phyloP scores from a whole-genome alignment of 2,113 vertebrate genomes.

The Notothenia coriiceps region DNA sequence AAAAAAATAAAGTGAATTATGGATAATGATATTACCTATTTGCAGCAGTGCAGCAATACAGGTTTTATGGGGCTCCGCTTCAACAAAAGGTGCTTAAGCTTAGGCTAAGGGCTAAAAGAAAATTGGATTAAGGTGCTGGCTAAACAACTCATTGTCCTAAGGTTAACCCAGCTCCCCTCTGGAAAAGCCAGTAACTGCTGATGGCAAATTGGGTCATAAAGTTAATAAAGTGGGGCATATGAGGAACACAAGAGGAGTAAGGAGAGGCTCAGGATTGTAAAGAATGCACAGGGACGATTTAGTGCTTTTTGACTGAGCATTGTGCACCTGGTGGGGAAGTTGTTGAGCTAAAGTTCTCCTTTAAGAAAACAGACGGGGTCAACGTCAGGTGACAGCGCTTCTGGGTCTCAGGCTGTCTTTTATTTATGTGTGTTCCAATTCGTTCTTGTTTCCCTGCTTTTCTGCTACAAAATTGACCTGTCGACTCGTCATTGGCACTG shows the following conservation, averaged over 20 bases:
- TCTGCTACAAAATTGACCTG: constrained; percentile 1
- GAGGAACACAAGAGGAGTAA: constrained; percentile 21
- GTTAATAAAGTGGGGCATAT: constrained; percentile 43
- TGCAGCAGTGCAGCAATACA: constrained; percentile 51
- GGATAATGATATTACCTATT: constrained; percentile 58
- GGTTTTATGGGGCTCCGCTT: constrained; percentile 60
- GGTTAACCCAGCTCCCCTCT: constrained; percentile 60
- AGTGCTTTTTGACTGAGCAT: not conserved
- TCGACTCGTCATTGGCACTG: constrained; percentile 37
- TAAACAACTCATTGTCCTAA: constrained; percentile 60
- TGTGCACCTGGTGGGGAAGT: constrained; percentile 22
- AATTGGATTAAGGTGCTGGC: constrained; percentile 73
- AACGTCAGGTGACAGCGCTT: constrained; percentile 12
- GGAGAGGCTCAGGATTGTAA: not conserved
- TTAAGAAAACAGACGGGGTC: constrained; percentile 32
- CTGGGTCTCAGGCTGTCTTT: constrained; percentile 26
- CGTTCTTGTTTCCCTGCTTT: constrained; percentile 11
- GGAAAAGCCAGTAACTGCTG: constrained; percentile 5
- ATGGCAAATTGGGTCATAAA: constrained; percentile 63
- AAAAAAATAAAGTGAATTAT: constrained; percentile 55
- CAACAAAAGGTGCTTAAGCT: constrained; percentile 48
- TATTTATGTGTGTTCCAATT: constrained; percentile 18
- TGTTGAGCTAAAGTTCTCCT: constrained; percentile 15
- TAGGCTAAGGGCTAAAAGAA: constrained; percentile 47
- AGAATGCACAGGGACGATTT: constrained; percentile 7